Conservation (phyloP, 2,113 vertebrate genomes). For the Cyanoderma ruficeps region DNA sequence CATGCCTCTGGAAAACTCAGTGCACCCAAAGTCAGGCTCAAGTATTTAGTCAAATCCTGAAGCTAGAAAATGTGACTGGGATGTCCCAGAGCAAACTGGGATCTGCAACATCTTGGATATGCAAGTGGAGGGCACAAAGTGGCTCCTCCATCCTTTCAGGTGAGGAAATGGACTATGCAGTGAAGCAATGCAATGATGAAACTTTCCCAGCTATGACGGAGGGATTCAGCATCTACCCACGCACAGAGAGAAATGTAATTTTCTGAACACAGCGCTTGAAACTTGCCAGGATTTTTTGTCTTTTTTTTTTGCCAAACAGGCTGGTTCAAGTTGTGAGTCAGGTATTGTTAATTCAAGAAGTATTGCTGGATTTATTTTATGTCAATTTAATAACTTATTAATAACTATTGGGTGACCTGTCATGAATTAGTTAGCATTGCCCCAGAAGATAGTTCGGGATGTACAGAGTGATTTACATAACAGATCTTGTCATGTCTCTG, state of each 20-base stretch:
- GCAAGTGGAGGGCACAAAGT: background rate
- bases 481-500: background rate
- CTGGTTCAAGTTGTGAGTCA: background rate
- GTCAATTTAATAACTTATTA: conserved; percentile 22
- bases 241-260: background rate
- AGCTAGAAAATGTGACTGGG: background rate
- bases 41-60: background rate
- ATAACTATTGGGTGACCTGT: background rate
- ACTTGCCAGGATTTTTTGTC: background rate
- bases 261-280: background rate
- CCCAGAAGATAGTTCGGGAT: background rate
- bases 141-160: background rate
- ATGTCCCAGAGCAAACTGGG: background rate
- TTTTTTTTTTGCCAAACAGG: background rate
- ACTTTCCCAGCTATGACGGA: background rate
- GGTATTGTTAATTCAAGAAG: background rate
- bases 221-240: background rate
- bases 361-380: background rate
- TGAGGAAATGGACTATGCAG: accelerated
- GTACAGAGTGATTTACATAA: conserved; percentile 5
- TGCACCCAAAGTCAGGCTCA: background rate
- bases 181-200: background rate
- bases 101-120: background rate
- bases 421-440: conserved; percentile 16
- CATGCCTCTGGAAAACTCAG: background rate